A percentile compares a stretch with the other conserved stretches of the same genome.
These are phyloP conservation scores for Pyrocephalus nanus DNA, from an alignment of 2,797 vertebrate genomes.

Conservation along the genomic window DNA sequence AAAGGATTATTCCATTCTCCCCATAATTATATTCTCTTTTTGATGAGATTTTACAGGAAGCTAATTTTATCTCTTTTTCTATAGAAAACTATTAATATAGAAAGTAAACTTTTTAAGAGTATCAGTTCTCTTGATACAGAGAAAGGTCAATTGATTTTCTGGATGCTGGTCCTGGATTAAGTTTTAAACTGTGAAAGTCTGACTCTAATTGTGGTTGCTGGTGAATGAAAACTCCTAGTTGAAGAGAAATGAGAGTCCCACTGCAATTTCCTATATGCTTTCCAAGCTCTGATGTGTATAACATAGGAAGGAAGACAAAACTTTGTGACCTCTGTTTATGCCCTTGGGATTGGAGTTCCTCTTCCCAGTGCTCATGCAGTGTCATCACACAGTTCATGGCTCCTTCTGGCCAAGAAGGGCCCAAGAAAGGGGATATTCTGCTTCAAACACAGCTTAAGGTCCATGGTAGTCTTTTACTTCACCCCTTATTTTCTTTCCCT, in stretches of 20 bases:
- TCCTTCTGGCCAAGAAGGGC: background rate
- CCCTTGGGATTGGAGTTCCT: background rate
- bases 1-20: background rate
- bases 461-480: background rate
- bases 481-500: background rate
- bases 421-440: background rate
- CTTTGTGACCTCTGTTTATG: background rate
- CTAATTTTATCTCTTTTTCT: background rate
- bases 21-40: background rate
- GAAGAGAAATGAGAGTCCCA: background rate
- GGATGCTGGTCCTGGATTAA: background rate
- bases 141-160: background rate
- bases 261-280: background rate
- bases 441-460: background rate
- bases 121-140: background rate
- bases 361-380: background rate
- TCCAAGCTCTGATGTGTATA: background rate
- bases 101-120: background rate
- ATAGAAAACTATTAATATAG: background rate
- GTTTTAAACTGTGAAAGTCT: background rate
- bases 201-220: background rate
- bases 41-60: background rate
- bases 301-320: background rate
- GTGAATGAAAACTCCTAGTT: background rate
- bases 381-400: background rate